Percentiles rank a stretch among this genome's conserved stretches.
phyloP scores from a whole-genome alignment of 2,888 invertebrate genomes.

The Xylota sylvarum region DNA sequence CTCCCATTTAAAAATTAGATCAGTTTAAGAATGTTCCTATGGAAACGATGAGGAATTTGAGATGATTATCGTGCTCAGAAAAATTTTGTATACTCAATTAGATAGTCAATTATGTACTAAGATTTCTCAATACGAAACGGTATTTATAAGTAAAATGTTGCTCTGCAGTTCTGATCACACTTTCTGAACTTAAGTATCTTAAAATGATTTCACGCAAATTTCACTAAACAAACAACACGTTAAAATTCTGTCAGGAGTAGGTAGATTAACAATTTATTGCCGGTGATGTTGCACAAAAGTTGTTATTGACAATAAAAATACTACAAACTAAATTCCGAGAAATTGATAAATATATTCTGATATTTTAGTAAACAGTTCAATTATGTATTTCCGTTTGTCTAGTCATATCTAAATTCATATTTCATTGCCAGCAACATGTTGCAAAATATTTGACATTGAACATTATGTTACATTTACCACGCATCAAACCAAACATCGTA shows the following conservation, averaged over 20 bases:
- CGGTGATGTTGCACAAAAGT: not conserved
- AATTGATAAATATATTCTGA: not conserved
- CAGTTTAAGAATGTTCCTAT: too few species aligned
- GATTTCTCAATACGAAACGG: too few species aligned
- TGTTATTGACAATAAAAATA: not conserved
- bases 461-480: not conserved
- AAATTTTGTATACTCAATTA: too few species aligned
- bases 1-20: not conserved
- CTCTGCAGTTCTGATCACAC: too few species aligned
- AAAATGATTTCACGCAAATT: not conserved
- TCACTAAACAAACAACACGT: not conserved
- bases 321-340: not conserved
- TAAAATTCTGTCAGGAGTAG: not conserved
- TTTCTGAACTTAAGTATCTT: not conserved
- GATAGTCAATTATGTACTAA: too few species aligned
- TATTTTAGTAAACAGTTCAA: not conserved
- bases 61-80: too few species aligned
- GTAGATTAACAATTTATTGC: not conserved
- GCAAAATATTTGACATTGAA: not conserved
- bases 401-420: not conserved
- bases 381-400: not conserved
- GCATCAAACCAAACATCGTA: not conserved
- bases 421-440: slow-evolving; percentile 23
- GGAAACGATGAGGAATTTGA: too few species aligned
- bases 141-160: too few species aligned